phyloP scores from a whole-genome alignment of 1,140 invertebrate genomes.

The Drosophila micromelanica region DNA sequence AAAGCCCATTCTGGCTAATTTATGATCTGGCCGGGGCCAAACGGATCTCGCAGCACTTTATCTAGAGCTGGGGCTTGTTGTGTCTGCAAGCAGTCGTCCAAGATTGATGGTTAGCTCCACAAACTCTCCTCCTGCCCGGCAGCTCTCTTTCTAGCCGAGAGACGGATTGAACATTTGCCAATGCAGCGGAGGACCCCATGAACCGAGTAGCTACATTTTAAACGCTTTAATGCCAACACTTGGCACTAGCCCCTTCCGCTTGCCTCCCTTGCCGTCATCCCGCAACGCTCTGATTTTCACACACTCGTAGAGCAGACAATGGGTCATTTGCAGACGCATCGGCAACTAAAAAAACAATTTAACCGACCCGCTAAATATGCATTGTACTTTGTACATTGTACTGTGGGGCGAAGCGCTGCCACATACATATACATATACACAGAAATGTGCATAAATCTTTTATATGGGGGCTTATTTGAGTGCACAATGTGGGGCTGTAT shows the following conservation, averaged over 20 bases:
- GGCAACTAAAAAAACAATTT: constrained; percentile 79
- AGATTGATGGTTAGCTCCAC: constrained; percentile 34
- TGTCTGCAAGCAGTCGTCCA: constrained; percentile 1
- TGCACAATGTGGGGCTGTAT: constrained; percentile 42
- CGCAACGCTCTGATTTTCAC: not conserved
- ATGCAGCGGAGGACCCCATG: constrained; percentile 40
- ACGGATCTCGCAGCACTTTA: constrained; percentile 31
- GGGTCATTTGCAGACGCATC: constrained; percentile 77
- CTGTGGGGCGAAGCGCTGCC: not conserved
- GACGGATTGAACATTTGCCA: constrained; percentile 52
- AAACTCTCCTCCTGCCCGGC: not conserved
- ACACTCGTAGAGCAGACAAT: constrained; percentile 49
- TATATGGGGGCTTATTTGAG: constrained; percentile 7
- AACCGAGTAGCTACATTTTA: constrained; percentile 51
- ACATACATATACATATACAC: not conserved
- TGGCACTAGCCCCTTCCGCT: constrained; percentile 19
- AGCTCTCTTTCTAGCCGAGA: not conserved
- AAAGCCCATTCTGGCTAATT: constrained; percentile 14
- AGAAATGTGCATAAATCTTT: not conserved
- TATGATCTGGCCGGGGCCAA: constrained; percentile 24
- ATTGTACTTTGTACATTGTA: constrained; percentile 45
- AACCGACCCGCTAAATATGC: constrained; percentile 72
- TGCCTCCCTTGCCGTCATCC: too few relatives aligned
- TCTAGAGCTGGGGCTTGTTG: constrained; percentile 13
- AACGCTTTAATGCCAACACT: constrained; percentile 65